Percentiles rank a stretch among this genome's conserved stretches.
phyloP scores from a whole-genome alignment of 2,797 vertebrate genomes.

The Choloepus didactylus region DNA sequence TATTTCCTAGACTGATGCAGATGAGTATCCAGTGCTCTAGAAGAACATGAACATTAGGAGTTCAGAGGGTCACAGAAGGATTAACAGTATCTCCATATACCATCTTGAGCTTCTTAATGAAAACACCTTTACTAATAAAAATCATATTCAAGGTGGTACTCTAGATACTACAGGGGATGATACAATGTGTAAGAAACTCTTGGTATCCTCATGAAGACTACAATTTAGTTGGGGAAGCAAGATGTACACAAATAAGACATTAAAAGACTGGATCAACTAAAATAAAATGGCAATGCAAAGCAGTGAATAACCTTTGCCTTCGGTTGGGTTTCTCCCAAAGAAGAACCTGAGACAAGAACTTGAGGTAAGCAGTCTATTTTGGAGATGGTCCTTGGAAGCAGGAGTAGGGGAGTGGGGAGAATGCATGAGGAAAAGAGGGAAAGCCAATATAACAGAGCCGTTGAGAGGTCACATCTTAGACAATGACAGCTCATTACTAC shows the following conservation, averaged over 20 bases:
- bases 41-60: not conserved
- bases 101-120: not conserved
- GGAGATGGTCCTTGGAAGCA: slow-evolving; percentile 22
- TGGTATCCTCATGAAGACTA: not conserved
- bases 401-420: not conserved
- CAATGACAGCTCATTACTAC: not conserved
- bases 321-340: slow-evolving; percentile 25
- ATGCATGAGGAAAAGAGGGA: slow-evolving; percentile 40
- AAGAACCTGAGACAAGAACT: slow-evolving; percentile 14
- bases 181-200: slow-evolving; percentile 19
- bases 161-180: not conserved
- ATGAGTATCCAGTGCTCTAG: not conserved
- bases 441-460: slow-evolving; percentile 15
- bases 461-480: not conserved
- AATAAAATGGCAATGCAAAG: slow-evolving; percentile 31
- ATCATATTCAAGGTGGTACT: not conserved
- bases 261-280: slow-evolving; percentile 45
- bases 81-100: not conserved
- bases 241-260: not conserved
- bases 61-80: not conserved
- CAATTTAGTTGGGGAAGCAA: not conserved
- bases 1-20: not conserved
- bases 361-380: slow-evolving; percentile 40
- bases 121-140: slow-evolving; percentile 60
- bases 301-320: slow-evolving; percentile 12